Base-by-base conservation (phyloP, 2,888 invertebrate species). In the Cynaeus angustus region DNA sequence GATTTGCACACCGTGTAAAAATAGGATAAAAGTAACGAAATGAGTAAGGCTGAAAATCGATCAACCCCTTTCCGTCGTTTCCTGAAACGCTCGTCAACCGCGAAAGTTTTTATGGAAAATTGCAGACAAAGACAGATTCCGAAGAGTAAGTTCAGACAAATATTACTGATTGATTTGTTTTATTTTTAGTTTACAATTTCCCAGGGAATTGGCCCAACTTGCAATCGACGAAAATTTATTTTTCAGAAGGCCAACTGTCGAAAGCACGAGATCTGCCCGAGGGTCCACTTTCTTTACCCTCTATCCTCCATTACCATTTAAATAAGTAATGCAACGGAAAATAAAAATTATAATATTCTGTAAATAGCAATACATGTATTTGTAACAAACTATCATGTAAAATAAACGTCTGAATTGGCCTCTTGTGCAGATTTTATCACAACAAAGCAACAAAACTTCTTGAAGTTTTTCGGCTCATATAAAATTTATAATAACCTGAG, bases 1-100 rank as follows among this genome's bases (percentile, higher is more conserved):
- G 59, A 59, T 59, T 59, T 30, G 45, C 28, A 45, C 30, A 46
- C 45, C 8, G 59, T 59, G 28, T 45, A 59, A 59, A 59, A 59
- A 59, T 59, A 59, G 59, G 59, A 59, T 59, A 46, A 59, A 58
- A 46, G 46, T 59, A 59, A 59, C 43, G 59, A 59, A 59, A 46
- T 59, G 59, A 59, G 59, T 59, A 46, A 41, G 56, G 41, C 59
- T 59, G 59, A 59, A 59, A 59, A 59, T 59, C 59, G 59, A 59
- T 59, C 45, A 58, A 59, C 59, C 59, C 46, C 43, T 58, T 59
- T 59, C 59, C 26, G 45, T 59, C 59, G 46, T 59, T 59, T 59
- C 59, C 59, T 59, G 46, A 45, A 46, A 59, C 45, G 59, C 33
- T 59, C 46, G 59, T 59, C 59, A 59, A 59, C 59, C 59, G 46